These are phyloP conservation scores for Romanogobio albipinnatus DNA, from an alignment of 2,113 vertebrate genomes.

Conservation along the genomic window DNA sequence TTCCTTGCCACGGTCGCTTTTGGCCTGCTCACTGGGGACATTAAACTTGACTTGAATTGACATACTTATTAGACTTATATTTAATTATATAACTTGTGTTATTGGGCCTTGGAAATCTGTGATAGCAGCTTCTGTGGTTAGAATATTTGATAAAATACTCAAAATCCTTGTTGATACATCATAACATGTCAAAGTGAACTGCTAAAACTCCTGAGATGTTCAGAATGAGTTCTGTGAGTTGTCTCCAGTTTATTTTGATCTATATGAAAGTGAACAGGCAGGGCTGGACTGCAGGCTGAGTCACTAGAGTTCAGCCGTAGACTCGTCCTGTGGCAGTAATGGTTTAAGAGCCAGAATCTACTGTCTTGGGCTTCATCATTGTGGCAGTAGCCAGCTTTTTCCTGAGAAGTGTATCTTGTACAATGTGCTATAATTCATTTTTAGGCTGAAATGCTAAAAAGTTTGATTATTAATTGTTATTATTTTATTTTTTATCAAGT, in stretches of 20 bases:
- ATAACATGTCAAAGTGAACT: conserved; percentile 16
- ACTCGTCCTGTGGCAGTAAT: conserved; percentile 20
- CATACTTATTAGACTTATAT: too few species aligned
- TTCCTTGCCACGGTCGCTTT: too few species aligned
- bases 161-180: conserved; percentile 11
- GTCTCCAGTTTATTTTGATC: conserved; percentile 29
- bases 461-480: background rate
- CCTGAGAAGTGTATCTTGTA: background rate
- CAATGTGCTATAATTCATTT: background rate
- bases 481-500: background rate
- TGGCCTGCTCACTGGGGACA: too few species aligned
- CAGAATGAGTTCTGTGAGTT: conserved; percentile 16
- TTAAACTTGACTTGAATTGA: too few species aligned
- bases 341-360: conserved; percentile 36
- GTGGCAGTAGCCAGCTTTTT: background rate
- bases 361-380: background rate
- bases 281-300: conserved; percentile 15
- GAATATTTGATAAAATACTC: background rate
- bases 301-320: conserved; percentile 35
- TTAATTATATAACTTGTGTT: too few species aligned
- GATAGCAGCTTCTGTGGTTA: background rate
- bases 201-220: background rate
- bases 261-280: conserved; percentile 43
- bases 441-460: background rate
- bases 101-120: background rate